Evolutionary conservation across 2,888 invertebrate species (phyloP).

Genomic region (Xylocampa areola): DNA sequence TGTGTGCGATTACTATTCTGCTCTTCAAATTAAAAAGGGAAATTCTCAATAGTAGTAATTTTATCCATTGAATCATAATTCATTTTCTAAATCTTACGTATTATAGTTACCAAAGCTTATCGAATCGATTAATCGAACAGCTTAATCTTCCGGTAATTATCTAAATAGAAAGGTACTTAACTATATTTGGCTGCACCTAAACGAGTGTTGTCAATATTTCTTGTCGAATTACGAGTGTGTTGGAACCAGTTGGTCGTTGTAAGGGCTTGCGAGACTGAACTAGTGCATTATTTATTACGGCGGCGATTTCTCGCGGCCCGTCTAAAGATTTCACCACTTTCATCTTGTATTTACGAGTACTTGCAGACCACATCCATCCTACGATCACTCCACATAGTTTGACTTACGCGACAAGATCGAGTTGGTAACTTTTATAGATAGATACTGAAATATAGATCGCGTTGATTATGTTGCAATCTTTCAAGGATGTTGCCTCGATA

Average conservation of each 20-base stretch:
- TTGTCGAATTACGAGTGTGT: slow-evolving; percentile 71
- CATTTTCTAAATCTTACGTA: slow-evolving; percentile 54
- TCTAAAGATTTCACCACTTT: slow-evolving; percentile 88
- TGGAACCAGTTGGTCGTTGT: slow-evolving; percentile 77
- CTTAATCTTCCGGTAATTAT: slow-evolving; percentile 58
- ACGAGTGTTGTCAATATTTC: slow-evolving; percentile 64
- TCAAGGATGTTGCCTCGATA: neutral
- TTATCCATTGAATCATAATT: slow-evolving; percentile 41
- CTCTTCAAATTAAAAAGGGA: slow-evolving; percentile 32
- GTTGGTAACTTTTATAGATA: slow-evolving; percentile 16
- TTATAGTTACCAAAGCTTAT: slow-evolving; percentile 51
- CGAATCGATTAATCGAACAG: slow-evolving; percentile 55
- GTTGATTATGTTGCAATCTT: no score
- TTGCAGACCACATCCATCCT: slow-evolving; percentile 70
- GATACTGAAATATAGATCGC: neutral
- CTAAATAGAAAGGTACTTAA: slow-evolving; percentile 57
- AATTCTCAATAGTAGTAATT: slow-evolving; percentile 25
- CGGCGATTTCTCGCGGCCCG: slow-evolving; percentile 84
- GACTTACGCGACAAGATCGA: slow-evolving; percentile 25
- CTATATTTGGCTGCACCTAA: slow-evolving; percentile 57
- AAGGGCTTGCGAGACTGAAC: slow-evolving; percentile 82
- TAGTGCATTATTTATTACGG: slow-evolving; percentile 88
- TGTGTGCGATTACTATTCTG: neutral
- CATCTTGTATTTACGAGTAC: slow-evolving; percentile 81
- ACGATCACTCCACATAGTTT: slow-evolving; percentile 62